A percentile compares a stretch with the other conserved stretches of the same genome.
Conservation (phyloP, 2,888 invertebrate species). For the Ormyrus pomaceus region DNA sequence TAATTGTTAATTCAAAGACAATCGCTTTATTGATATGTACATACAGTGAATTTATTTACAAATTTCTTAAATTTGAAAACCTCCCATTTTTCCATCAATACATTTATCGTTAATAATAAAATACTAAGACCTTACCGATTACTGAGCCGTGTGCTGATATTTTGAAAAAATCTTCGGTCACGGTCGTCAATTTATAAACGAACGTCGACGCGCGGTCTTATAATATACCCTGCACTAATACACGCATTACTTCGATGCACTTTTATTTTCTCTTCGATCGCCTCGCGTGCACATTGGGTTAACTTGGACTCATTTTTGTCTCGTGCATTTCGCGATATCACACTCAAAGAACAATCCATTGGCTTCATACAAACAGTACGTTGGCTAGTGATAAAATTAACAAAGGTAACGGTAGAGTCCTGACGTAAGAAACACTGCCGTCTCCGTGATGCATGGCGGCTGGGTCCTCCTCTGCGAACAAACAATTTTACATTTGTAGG, state of each 20-base stretch:
- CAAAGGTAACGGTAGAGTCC: conserved; percentile 64
- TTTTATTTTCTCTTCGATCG: conserved; percentile 5
- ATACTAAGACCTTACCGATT: conserved; percentile 67
- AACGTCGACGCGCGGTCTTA: conserved; percentile 30
- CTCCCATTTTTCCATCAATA: conserved; percentile 11
- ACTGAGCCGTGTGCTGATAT: conserved; percentile 18
- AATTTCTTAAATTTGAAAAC: conserved; percentile 60
- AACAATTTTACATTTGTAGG: background rate
- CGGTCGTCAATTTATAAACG: conserved; percentile 60
- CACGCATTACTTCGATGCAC: conserved; percentile 35
- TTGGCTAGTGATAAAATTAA: conserved; percentile 67
- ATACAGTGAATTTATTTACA: conserved; percentile 73
- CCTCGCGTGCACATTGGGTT: background rate
- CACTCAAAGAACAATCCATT: conserved; percentile 24
- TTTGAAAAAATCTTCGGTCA: conserved; percentile 64
- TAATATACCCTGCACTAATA: conserved; percentile 47
- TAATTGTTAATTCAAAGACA: conserved; percentile 63
- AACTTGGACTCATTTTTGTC: background rate
- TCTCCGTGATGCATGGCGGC: conserved; percentile 90
- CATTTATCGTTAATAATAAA: conserved; percentile 64
- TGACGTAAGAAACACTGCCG: conserved; percentile 75
- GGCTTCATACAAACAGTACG: conserved; percentile 67
- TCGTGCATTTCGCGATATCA: background rate
- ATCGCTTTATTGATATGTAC: conserved; percentile 74
- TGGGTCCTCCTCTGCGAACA: conserved; percentile 86